These are phyloP conservation scores for Hippopotamus amphibius DNA, from an alignment of 2,113 vertebrate species.

Conservation along the genomic window DNA sequence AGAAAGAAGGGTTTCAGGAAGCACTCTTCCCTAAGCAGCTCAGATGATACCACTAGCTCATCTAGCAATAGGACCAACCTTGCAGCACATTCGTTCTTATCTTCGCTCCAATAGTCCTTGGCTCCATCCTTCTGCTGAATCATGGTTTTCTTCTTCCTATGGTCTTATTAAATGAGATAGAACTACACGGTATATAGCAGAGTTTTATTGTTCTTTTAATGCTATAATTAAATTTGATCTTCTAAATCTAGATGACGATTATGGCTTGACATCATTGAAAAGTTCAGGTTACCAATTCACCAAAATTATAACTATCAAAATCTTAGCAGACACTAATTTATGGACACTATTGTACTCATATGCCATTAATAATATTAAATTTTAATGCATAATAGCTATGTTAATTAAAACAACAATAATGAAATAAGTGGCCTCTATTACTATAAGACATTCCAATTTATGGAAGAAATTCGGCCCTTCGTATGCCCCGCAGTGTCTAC, in stretches of 20 bases:
- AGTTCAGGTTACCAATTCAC: background rate
- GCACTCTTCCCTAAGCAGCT: background rate
- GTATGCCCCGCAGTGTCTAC: background rate
- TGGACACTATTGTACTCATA: constrained; percentile 38
- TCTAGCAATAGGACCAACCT: background rate
- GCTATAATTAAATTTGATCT: background rate
- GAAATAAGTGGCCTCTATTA: constrained; percentile 55
- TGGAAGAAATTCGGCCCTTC: constrained; percentile 41
- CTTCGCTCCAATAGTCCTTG: background rate
- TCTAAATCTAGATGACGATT: background rate
- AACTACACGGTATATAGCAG: background rate
- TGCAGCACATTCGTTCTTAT: background rate
- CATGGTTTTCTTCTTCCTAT: background rate
- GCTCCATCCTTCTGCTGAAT: background rate
- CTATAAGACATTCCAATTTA: constrained; percentile 46
- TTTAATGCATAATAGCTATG: constrained; percentile 52
- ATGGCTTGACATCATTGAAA: background rate
- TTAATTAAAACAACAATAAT: constrained; percentile 34
- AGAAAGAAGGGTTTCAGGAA: background rate
- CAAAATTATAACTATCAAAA: background rate
- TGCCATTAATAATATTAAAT: constrained; percentile 14
- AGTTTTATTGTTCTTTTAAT: constrained; percentile 28
- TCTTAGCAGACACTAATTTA: background rate
- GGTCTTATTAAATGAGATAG: background rate
- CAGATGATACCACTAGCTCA: background rate